These are phyloP conservation scores for Illadopsis cleaveri DNA, from an alignment of 2,113 vertebrate genomes.

Conservation along the genomic window DNA sequence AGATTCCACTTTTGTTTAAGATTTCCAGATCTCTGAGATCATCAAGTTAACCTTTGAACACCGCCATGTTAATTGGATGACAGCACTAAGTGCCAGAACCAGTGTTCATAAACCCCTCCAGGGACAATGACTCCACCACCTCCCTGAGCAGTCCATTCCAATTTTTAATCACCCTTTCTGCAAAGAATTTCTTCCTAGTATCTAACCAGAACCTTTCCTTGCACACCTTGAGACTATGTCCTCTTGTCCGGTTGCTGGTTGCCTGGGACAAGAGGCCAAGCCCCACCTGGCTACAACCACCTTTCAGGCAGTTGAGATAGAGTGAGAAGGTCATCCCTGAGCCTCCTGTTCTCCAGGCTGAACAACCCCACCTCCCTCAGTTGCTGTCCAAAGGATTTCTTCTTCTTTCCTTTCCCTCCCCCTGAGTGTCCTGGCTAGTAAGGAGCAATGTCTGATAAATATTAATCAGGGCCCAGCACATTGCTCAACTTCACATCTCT, in stretches of 20 bases:
- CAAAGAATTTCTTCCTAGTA: not conserved
- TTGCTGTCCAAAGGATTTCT: not conserved
- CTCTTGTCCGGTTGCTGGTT: not conserved
- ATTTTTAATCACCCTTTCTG: not conserved
- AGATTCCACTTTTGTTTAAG: not conserved
- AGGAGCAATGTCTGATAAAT: not conserved
- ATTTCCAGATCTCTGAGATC: not conserved
- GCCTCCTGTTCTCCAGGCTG: not conserved
- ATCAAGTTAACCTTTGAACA: not conserved
- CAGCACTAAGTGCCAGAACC: not conserved
- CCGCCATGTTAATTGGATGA: not conserved
- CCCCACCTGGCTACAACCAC: not conserved
- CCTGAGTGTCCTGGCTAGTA: not conserved
- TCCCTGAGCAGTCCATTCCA: not conserved
- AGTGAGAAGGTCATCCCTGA: not conserved
- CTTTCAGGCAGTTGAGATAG: not conserved
- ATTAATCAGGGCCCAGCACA: not conserved
- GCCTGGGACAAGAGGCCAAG: not conserved
- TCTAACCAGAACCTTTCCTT: not conserved
- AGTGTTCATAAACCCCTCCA: not conserved
- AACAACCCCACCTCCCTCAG: not conserved
- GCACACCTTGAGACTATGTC: not conserved
- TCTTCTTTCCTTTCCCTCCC: not conserved
- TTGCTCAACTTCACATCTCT: not conserved
- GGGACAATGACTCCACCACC: accelerated